Evolutionary conservation across 2,888 invertebrate genomes (phyloP).

Genomic region (Cantharis lateralis): DNA sequence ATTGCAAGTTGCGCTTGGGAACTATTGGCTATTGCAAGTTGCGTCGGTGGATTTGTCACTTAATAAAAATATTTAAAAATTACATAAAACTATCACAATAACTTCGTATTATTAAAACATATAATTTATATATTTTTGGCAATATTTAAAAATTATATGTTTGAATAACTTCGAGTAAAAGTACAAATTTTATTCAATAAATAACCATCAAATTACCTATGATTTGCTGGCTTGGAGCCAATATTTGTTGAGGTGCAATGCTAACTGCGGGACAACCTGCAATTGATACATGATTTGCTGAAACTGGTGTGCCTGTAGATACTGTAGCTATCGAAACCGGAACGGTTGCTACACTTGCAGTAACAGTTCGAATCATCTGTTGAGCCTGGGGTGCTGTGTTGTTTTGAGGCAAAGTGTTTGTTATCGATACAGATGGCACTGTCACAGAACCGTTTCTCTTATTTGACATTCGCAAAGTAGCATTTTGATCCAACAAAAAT

Average conservation of each 20-base stretch:
- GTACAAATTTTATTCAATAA: not conserved
- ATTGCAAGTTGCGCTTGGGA: constrained; percentile 54
- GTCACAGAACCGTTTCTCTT: constrained; percentile 62
- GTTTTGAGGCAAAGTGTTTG: constrained; percentile 60
- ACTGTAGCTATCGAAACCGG: constrained; percentile 66
- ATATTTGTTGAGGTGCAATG: constrained; percentile 61
- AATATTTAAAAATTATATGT: too few relatives aligned
- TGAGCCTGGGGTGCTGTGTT: constrained; percentile 55
- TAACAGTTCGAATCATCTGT: constrained; percentile 61
- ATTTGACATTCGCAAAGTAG: constrained; percentile 67
- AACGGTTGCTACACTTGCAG: constrained; percentile 64
- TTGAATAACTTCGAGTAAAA: not conserved
- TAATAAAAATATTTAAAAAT: not conserved
- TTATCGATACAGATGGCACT: constrained; percentile 65
- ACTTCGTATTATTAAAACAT: too few relatives aligned
- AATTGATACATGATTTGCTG: constrained; percentile 61
- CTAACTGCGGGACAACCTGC: constrained; percentile 63
- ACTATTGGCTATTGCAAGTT: constrained; percentile 52
- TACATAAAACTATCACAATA: not conserved
- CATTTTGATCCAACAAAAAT: constrained; percentile 78
- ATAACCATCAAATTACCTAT: constrained; percentile 43
- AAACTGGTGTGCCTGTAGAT: constrained; percentile 56
- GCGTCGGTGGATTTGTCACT: constrained; percentile 50
- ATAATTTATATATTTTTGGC: too few relatives aligned
- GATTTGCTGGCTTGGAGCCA: constrained; percentile 56